These are phyloP conservation scores for Eupithecia subfuscata DNA, from an alignment of 2,888 invertebrate species.

Conservation along the genomic window DNA sequence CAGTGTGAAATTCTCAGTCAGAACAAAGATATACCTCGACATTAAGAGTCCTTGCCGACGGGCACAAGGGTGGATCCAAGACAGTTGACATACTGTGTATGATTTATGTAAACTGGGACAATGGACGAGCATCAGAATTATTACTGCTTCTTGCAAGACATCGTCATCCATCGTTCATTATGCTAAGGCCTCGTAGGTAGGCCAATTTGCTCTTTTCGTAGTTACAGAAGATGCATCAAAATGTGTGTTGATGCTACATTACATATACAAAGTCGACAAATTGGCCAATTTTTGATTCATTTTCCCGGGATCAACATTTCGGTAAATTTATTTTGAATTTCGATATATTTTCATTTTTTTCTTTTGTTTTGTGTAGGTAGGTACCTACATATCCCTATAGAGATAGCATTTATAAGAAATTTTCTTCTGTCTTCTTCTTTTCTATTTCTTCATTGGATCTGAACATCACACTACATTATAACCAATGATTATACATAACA, in stretches of 20 bases:
- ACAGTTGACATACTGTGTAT: constrained; percentile 40
- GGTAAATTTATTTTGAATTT: neutral
- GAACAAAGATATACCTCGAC: constrained; percentile 8
- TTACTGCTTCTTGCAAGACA: constrained; percentile 7
- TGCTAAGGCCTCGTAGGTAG: too few relatives aligned
- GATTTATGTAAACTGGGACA: constrained; percentile 41
- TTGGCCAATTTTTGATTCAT: neutral
- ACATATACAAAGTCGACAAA: neutral
- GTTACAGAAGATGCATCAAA: neutral
- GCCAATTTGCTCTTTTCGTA: neutral
- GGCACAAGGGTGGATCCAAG: constrained; percentile 8
- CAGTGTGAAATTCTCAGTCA: constrained; percentile 62
- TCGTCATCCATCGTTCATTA: neutral
- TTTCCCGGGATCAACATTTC: neutral
- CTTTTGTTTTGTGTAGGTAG: too few relatives aligned
- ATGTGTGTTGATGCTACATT: neutral
- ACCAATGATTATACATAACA: too few relatives aligned
- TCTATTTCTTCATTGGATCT: too few relatives aligned
- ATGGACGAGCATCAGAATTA: constrained; percentile 30
- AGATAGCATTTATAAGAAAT: too few relatives aligned
- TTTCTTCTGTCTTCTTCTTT: too few relatives aligned
- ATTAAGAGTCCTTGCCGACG: constrained; percentile 42
- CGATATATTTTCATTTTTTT: neutral
- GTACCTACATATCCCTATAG: too few relatives aligned
- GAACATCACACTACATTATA: too few relatives aligned